Base-by-base conservation (phyloP, 2,888 invertebrate genomes). In the Oxystoma pomonae region DNA sequence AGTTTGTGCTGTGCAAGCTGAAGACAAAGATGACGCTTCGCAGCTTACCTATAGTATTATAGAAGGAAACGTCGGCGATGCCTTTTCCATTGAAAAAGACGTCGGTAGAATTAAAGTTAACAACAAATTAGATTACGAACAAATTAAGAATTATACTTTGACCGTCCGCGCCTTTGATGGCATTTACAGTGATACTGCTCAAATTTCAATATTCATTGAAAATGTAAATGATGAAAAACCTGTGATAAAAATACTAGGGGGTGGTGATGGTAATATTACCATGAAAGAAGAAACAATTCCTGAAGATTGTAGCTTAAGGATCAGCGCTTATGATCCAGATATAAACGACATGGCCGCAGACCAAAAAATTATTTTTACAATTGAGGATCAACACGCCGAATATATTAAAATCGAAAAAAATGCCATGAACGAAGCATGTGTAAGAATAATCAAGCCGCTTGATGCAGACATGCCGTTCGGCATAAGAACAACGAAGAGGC, bases 151-250 rank as follows among this genome's bases (percentile, higher is more conserved):
- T 74, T 96, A 96, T 75, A 89, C 87, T 59, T 81, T 95, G n/a
- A 90, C 88, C 60, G 90, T 95, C 1, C 84, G 89, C 66, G 94
- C 94, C 0, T 90, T 90, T 67, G 94, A 95, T 77, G 95, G 95
- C 1, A 84, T 89, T 58, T 92, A 86, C 76, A 89, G 92, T 68
- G 94, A 94, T 74, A 88, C 87, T 62, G 90, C 95, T 0, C 87
- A 86, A 70, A 96, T 97, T 0, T 86, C 88, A 58, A 94, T 97
- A 58, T 88, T 89, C 70, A 90, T 96, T 60, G 90, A 88, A 70
- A 92, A 98, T 78, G 90, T 96, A 56, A 98, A 98, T 76, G 98
- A 98, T 77, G 95, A 96, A 78, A 89, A 90, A 0, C 98, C 98
- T 0, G 86, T 89, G 1, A 97, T 98, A 75, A 78, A 83, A 20